Evolutionary conservation across 2,113 vertebrate species (phyloP), one percentile per base, ranked within the genome.

Genomic region (Halichoeres trimaculatus): DNA sequence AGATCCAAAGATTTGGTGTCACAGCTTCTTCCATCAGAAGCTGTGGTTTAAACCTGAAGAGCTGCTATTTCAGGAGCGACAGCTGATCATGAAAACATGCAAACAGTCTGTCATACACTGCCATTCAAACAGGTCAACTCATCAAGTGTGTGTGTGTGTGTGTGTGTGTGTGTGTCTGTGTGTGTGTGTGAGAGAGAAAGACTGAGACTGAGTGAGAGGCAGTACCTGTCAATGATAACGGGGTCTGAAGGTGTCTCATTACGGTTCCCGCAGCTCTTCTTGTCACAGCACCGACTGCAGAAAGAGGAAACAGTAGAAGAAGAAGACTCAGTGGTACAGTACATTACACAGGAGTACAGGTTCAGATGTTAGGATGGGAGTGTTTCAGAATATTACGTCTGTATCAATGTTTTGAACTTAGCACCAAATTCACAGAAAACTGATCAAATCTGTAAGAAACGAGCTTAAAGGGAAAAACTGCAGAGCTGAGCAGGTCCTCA

Each of bases 201-300:
- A 64, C 8, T 48, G 45, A 57, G 64, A 51, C 35, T 24, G 61
- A 80, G 60, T 51, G 75, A 74, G 65, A 80, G 71, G 63, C 80
- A 36, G 87, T 94, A 97, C 96, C 97, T 98, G 96, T 99, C 97
- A 71, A 99, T 98, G 94, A 99, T 99, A 85, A 98, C 97, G 0
- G 97, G 97, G 92, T 99, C 97, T 8, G 97, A 99, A 51, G 97
- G 97, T 0, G 97, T 98, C 94, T 99, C 97, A 35, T 99, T 99
- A 78, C 97, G 95, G 90, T 99, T 99, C 63, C 97, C 97, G 19
- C 97, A 99, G 93, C 97, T 99, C 92, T 99, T 99, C 92, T 98
- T 97, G 94, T 99, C 97, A 82, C 97, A 99, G 89, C 97, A 99
- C 47, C 97, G 97, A 88, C 97, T 98, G 71, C 3, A 63, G 73